These are phyloP conservation scores for Apodemia duryi DNA, from an alignment of 2,888 invertebrate genomes.

Conservation along the genomic window DNA sequence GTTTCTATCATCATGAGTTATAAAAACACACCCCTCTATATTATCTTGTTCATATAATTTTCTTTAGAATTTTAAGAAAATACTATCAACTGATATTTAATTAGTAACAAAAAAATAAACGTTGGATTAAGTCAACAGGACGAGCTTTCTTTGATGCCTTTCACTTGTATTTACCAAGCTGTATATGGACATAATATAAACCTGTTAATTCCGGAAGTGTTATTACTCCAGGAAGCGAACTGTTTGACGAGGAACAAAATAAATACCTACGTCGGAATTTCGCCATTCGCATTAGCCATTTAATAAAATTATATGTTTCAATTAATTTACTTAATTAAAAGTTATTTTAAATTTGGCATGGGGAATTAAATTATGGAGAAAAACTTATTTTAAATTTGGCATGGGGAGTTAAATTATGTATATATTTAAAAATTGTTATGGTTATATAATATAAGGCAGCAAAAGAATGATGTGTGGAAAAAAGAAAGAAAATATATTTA, in stretches of 20 bases:
- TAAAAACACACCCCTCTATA: too few species aligned
- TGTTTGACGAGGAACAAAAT: slow-evolving; percentile 6
- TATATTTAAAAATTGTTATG: neutral
- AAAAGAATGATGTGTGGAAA: too few species aligned
- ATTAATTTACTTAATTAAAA: neutral
- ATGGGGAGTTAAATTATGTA: neutral
- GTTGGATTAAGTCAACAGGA: neutral
- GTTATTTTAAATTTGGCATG: neutral
- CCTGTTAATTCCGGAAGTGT: slow-evolving; percentile 2
- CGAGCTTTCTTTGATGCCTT: slow-evolving; percentile 7
- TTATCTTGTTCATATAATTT: too few species aligned
- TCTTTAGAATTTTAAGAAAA: neutral
- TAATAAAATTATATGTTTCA: slow-evolving; percentile 7
- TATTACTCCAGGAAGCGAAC: slow-evolving; percentile 1
- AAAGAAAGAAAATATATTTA: too few species aligned
- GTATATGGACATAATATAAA: slow-evolving; percentile 6
- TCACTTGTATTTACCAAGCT: neutral
- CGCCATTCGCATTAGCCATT: neutral
- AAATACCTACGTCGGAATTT: neutral
- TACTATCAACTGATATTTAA: neutral
- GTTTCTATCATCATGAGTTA: too few species aligned
- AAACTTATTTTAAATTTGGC: too few species aligned
- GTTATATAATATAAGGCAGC: too few species aligned
- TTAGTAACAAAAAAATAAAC: neutral
- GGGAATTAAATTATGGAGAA: neutral